Conservation (phyloP, 2,888 invertebrate genomes). For the Venusia cambrica region DNA sequence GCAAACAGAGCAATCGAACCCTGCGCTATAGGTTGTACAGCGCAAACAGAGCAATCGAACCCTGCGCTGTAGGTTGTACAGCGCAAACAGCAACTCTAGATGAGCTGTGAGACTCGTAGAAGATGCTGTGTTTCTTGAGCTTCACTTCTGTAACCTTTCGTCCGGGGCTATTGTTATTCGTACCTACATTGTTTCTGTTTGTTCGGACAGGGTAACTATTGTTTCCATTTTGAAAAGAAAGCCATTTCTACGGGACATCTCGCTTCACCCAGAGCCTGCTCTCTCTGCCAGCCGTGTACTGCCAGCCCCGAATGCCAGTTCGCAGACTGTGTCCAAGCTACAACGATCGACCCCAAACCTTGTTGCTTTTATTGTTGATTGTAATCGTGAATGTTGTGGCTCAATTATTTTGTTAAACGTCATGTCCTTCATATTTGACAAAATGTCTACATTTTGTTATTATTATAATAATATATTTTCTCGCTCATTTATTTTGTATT, state of each 20-base stretch:
- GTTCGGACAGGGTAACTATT: slow-evolving; percentile 59
- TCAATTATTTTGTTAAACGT: slow-evolving; percentile 30
- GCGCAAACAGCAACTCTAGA: too few species aligned
- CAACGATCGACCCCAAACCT: slow-evolving; percentile 25
- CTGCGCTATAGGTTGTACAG: too few species aligned
- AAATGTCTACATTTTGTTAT: too few species aligned
- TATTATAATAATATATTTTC: slow-evolving; percentile 38
- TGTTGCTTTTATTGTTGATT: slow-evolving; percentile 43
- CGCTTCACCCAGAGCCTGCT: too few species aligned
- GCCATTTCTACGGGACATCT: slow-evolving; percentile 25
- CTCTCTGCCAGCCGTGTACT: slow-evolving; percentile 25
- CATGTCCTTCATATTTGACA: slow-evolving; percentile 46
- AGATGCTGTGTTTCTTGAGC: too few species aligned
- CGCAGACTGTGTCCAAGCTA: slow-evolving; percentile 40
- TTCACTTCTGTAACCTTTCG: too few species aligned
- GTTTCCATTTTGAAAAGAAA: slow-evolving; percentile 56
- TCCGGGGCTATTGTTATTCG: too few species aligned
- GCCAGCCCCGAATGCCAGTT: slow-evolving; percentile 40
- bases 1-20: too few species aligned
- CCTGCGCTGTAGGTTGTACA: too few species aligned
- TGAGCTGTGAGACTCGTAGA: too few species aligned
- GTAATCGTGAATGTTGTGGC: slow-evolving; percentile 23
- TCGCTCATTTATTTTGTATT: slow-evolving; percentile 23
- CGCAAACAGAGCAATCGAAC: too few species aligned
- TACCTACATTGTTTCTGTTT: slow-evolving; percentile 38